Evolutionary conservation across 2,113 vertebrate species (phyloP).

Genomic region (Sebastes schlegelii): DNA sequence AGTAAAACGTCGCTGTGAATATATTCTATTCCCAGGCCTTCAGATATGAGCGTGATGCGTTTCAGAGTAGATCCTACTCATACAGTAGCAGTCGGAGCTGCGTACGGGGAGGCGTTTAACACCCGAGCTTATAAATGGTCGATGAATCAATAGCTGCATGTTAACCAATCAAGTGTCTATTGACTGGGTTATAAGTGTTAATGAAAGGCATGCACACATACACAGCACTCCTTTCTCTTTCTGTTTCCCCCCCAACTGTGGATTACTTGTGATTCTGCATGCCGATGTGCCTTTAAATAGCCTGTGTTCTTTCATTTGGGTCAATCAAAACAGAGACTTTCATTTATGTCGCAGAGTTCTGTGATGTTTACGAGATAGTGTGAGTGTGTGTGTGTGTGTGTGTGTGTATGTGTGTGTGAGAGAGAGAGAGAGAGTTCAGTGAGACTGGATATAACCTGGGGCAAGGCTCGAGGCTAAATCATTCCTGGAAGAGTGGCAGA

Average conservation of each 20-base stretch:
- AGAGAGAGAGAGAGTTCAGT: conserved; percentile 18
- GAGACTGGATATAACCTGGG: conserved; percentile 62
- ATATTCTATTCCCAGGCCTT: neutral
- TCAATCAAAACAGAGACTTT: conserved; percentile 54
- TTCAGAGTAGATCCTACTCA: conserved; percentile 6
- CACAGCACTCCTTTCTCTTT: neutral
- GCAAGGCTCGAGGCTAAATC: conserved; percentile 68
- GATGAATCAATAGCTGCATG: conserved; percentile 67
- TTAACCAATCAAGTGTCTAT: conserved; percentile 69
- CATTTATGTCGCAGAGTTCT: conserved; percentile 17
- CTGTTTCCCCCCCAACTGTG: neutral
- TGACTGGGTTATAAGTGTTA: conserved; percentile 65
- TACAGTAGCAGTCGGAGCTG: neutral
- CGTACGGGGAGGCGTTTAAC: conserved; percentile 27
- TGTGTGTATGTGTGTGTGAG: neutral
- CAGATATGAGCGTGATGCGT: neutral
- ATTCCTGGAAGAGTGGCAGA: conserved; percentile 67
- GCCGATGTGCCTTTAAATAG: conserved; percentile 40
- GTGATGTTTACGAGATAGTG: conserved; percentile 29
- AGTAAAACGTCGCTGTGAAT: neutral
- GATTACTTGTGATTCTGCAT: conserved; percentile 3
- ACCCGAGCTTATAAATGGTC: conserved; percentile 38
- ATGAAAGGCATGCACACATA: conserved; percentile 44
- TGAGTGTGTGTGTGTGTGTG: conserved; percentile 14
- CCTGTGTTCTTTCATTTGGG: conserved; percentile 45